Base-by-base conservation (phyloP, 1,140 invertebrate species). In the Trypoxylus dichotomus region DNA sequence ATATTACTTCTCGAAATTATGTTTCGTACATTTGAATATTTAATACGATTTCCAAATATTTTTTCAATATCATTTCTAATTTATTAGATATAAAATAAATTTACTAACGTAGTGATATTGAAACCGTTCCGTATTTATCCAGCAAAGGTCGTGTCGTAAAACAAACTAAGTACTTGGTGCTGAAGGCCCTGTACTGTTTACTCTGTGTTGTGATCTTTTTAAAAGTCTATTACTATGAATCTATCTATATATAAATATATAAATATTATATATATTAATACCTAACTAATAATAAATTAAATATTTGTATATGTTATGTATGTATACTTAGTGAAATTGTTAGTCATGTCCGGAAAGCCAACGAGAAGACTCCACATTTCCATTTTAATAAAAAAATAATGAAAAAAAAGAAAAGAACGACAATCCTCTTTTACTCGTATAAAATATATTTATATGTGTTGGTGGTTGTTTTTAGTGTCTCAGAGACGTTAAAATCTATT, bases 181-280 rank as follows among this genome's bases (percentile, higher is more conserved):
- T 41, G 27, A 54, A 74, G 71, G 76, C 76, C 47, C 58, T 42
- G 76, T 83, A 83, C 80, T 80, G 79, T 82, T 86, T 85, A 86
- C 84, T 86, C 85, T 86, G 85, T 86, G 84, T 86, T 86, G 85
- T 86, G 85, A 86, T 86, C 85, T 86, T 86, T 86, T 86, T 85
- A 84, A 83, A 86, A 86, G 83, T 86, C 84, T 86, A 86, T 86
- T 86, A 86, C 84, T 86, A 86, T 85, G 83, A 86, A 85, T 85
- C 84, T 86, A 86, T 85, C 82, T 85, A 84, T 75, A 75, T 68
- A 68, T 68, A 68, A 68, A 68, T 27, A 68, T 68, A 68, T 68
- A 68, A 68, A 68, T 68, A 68, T 68, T 27, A 68, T 68, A 68
- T 74, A 74, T 85, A 86, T 86, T 84, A 85, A 83, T 85, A 85